Percentiles rank a stretch among this genome's conserved stretches.
Evolutionary conservation across 2,113 vertebrate species (phyloP).

Genomic region (Rutilus rutilus): DNA sequence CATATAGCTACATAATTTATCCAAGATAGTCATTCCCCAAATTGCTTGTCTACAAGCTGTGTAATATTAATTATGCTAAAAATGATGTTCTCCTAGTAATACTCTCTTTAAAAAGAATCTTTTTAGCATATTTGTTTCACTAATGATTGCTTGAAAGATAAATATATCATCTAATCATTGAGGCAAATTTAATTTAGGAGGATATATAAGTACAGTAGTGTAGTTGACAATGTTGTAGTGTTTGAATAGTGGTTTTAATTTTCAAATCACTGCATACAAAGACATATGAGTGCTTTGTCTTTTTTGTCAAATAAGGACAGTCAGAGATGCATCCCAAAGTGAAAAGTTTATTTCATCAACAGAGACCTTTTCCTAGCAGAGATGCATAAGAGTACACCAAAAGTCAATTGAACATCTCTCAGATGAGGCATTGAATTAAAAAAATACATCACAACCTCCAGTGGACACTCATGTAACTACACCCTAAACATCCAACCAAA

Average conservation of each 20-base stretch:
- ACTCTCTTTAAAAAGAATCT: background rate
- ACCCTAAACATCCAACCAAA: slow-evolving; percentile 41
- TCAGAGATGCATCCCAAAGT: slow-evolving; percentile 55
- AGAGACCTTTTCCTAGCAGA: slow-evolving; percentile 34
- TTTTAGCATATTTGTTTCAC: background rate
- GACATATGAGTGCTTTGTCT: background rate
- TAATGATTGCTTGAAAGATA: background rate
- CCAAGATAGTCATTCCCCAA: background rate
- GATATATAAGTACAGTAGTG: no score
- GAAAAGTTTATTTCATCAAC: slow-evolving; percentile 61
- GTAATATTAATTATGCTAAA: background rate
- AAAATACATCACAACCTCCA: slow-evolving; percentile 46
- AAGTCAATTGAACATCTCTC: slow-evolving; percentile 47
- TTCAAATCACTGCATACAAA: no score
- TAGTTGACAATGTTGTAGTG: background rate
- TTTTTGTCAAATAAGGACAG: slow-evolving; percentile 12
- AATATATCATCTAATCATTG: background rate
- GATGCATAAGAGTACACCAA: slow-evolving; percentile 51
- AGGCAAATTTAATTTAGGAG: background rate
- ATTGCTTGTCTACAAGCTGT: background rate
- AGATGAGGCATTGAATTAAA: slow-evolving; percentile 42
- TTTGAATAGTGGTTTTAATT: background rate
- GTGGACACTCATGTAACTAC: slow-evolving; percentile 36
- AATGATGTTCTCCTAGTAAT: background rate
- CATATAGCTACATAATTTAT: background rate